A percentile compares a stretch with the other conserved stretches of the same genome.
These are phyloP conservation scores for Trichechus manatus DNA, from an alignment of 2,113 vertebrate species.

Conservation along the genomic window DNA sequence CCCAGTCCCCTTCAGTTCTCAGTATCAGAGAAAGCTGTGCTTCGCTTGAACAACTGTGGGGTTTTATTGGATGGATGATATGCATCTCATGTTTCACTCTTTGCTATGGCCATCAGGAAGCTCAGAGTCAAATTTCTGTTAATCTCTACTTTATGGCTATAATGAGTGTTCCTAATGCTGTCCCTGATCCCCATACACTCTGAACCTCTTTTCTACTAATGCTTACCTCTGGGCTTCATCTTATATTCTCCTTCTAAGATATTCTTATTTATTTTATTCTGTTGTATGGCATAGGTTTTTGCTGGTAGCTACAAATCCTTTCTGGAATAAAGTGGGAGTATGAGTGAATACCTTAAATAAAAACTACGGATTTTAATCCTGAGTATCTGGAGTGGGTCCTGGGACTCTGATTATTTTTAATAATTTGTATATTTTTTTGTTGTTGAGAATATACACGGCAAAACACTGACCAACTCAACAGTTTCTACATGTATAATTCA, in stretches of 20 bases:
- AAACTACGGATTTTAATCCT: neutral
- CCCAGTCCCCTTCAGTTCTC: neutral
- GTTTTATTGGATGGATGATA: neutral
- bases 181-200: neutral
- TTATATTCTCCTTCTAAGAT: neutral
- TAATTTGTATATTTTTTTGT: too few species aligned
- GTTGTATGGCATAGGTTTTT: neutral
- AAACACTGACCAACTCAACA: too few species aligned
- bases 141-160: neutral
- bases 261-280: neutral
- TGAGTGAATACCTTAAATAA: neutral
- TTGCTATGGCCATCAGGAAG: neutral
- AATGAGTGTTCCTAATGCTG: neutral
- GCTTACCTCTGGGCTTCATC: neutral
- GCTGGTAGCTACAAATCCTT: neutral
- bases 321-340: neutral
- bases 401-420: neutral
- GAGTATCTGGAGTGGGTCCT: neutral
- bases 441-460: too few species aligned
- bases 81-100: neutral
- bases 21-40: neutral
- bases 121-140: neutral
- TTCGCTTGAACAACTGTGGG: neutral
- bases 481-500: too few species aligned
- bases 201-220: neutral